Base-by-base conservation (phyloP, 2,888 invertebrate genomes). In the Neoaliturus tenellus region DNA sequence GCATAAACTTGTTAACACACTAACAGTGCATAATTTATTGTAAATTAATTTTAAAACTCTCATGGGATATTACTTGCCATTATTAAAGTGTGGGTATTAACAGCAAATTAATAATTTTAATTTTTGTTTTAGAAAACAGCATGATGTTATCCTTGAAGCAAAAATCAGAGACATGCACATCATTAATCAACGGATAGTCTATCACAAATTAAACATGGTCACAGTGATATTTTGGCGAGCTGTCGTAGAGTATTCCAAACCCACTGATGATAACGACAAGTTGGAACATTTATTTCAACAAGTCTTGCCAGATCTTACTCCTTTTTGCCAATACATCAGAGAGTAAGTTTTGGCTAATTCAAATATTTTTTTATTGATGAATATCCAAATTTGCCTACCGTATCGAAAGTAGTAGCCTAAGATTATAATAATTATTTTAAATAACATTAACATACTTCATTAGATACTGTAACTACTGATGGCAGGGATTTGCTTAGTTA, bases 261-360 rank as follows among this genome's bases (percentile, higher is more conserved):
- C 73, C 8, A 82, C 73, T 8, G 58, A 73, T 35, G 80, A 83
- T 8, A n/a, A 35, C n/a, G 33, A 88, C 20, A 82, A 80, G 39
- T 78, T 3, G 1, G 78, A 78, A 51, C 31, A 33, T 25, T 41
- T 80, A 0, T 71, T 85, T n/a, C 48, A 82, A 71, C 90, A 90
- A 3, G 91, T 95, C 80, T 88, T 95, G 69, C 97, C 97, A 0
- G 96, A 96, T 88, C 90, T 96, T 81, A 93, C 95, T 0, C 92
- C 93, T 28, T 95, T 96, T 86, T 95, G 95, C 86, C 91, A 92
- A 33, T 97, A 96, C 89, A 93, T 97, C 14, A 92, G 93, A 87
- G 92, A 93, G 93, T 97, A 90, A 91, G 92, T 92, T 51, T 20
- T 51, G 44, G 17, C 17, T 35, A 10, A 35, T 35, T 4, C 4